A percentile compares a stretch with the other conserved stretches of the same genome.
Conservation (phyloP, 2,888 invertebrate genomes). For the Neoitamus cyanurus region DNA sequence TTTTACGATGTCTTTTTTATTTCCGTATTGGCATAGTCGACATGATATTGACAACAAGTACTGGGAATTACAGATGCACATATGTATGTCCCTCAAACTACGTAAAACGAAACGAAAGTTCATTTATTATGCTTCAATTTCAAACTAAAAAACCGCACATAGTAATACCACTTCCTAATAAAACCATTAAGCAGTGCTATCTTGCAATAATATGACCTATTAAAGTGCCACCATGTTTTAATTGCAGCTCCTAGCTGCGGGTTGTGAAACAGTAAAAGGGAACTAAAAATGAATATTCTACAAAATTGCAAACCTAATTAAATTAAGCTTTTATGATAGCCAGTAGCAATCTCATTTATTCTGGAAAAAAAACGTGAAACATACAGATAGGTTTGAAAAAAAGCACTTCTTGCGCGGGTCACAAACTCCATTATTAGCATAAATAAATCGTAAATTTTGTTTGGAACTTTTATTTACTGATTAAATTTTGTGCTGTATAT, state of each 20-base stretch:
- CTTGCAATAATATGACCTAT: background rate
- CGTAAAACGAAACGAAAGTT: background rate
- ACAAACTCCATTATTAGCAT: background rate
- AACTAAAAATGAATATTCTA: background rate
- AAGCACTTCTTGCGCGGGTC: background rate
- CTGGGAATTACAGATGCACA: too few relatives aligned
- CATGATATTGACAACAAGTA: too few relatives aligned
- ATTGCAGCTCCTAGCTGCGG: background rate
- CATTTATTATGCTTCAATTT: background rate
- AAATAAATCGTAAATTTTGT: background rate
- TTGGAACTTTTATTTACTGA: background rate
- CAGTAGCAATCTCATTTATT: background rate
- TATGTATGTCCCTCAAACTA: background rate
- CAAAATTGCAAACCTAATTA: background rate
- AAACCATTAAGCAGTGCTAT: background rate
- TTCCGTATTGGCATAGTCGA: too few relatives aligned
- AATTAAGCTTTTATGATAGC: background rate
- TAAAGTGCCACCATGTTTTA: background rate
- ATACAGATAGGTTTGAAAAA: background rate
- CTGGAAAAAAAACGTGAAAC: background rate
- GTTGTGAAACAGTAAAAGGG: background rate
- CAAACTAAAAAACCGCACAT: background rate
- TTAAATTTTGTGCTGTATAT: background rate
- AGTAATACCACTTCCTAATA: background rate
- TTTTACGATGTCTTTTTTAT: too few relatives aligned